A percentile compares a stretch with the other conserved stretches of the same genome.
Conservation (phyloP, 2,113 vertebrate species). For the Mustela nigripes region DNA sequence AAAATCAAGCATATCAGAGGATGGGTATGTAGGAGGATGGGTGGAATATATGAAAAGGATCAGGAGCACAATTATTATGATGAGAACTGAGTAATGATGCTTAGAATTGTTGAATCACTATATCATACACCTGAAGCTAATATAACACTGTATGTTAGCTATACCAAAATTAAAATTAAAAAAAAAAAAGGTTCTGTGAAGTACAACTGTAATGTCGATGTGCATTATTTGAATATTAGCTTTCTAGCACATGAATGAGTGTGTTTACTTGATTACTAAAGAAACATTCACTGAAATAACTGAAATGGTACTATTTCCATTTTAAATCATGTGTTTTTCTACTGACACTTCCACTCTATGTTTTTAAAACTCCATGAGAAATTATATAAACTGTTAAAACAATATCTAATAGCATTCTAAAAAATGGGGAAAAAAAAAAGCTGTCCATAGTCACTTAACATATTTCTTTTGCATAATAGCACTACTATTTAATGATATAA, state of each 20-base stretch:
- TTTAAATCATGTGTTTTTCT: background rate
- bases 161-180: background rate
- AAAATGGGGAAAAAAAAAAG: background rate
- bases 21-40: background rate
- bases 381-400: background rate
- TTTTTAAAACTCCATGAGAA: background rate
- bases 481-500: constrained; percentile 54
- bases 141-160: background rate
- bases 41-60: background rate
- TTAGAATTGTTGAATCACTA: background rate
- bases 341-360: background rate
- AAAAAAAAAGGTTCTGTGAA: background rate
- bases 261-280: background rate
- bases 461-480: constrained; percentile 16
- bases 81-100: background rate
- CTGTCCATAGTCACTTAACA: background rate
- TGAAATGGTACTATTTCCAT: background rate
- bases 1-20: background rate
- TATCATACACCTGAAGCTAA: background rate
- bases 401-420: background rate
- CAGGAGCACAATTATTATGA: background rate
- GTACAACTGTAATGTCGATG: background rate
- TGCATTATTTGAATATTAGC: background rate
- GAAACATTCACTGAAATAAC: background rate
- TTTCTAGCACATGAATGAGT: background rate